Percentiles rank a stretch among this genome's conserved stretches.
These are phyloP conservation scores for Drosophila paramelanica DNA, from an alignment of 2,888 invertebrate genomes.

Conservation along the genomic window DNA sequence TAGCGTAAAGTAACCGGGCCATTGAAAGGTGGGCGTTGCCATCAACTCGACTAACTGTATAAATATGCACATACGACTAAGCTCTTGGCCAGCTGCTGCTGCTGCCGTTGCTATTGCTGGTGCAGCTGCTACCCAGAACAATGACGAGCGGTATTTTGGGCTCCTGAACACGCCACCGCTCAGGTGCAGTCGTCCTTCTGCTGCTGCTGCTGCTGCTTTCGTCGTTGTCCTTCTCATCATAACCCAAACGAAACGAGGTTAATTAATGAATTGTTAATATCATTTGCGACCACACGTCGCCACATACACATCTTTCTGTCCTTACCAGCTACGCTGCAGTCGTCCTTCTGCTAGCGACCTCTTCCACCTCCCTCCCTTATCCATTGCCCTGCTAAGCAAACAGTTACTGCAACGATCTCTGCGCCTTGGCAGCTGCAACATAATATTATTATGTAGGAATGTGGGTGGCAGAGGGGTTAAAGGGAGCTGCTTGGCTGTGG, in stretches of 20 bases:
- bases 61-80: constrained; percentile 72
- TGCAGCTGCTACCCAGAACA: constrained; percentile 52
- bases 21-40: constrained; percentile 21
- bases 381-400: constrained; percentile 52
- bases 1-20: constrained; percentile 59
- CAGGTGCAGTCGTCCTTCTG: constrained; percentile 30
- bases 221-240: constrained; percentile 51
- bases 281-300: constrained; percentile 79
- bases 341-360: constrained; percentile 4
- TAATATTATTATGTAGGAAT: constrained; percentile 73
- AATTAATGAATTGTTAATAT: constrained; percentile 82
- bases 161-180: constrained; percentile 23
- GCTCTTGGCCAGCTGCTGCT: constrained; percentile 51
- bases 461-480: constrained; percentile 7
- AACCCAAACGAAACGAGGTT: constrained; percentile 78
- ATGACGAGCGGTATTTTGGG: constrained; percentile 60
- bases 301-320: constrained; percentile 59
- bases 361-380: background rate
- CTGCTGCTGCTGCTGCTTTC: background rate
- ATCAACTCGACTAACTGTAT: constrained; percentile 51
- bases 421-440: constrained; percentile 77
- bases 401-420: constrained; percentile 72
- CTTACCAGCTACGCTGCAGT: constrained; percentile 29
- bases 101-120: constrained; percentile 14
- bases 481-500: background rate